Percentiles rank a stretch among this genome's conserved stretches.
phyloP scores from a whole-genome alignment of 92 coral and sea anemone species.

The Epizoanthus stellaris region DNA sequence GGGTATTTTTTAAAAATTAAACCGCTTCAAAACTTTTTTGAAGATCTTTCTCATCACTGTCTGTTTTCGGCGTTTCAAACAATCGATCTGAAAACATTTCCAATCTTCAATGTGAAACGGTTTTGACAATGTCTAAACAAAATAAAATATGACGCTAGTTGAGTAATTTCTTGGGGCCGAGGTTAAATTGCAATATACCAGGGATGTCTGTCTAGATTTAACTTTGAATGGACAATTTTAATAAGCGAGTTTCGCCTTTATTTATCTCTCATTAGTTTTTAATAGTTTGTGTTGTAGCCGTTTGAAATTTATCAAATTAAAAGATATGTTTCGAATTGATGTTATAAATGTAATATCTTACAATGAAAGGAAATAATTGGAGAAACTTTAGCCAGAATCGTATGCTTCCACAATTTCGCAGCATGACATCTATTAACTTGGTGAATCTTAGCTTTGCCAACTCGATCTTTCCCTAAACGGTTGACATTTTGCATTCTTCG shows the following conservation, averaged over 20 bases:
- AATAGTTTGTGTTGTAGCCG: slow-evolving; percentile 21
- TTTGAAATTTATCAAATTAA: slow-evolving; percentile 23
- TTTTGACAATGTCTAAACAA: slow-evolving; percentile 11
- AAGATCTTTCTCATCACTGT: not conserved
- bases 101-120: not conserved
- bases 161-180: not conserved
- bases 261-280: slow-evolving; percentile 11
- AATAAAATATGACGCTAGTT: not conserved
- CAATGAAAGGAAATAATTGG: not conserved
- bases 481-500: not conserved
- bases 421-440: slow-evolving; percentile 1
- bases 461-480: not conserved
- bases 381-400: not conserved
- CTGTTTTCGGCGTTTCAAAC: not conserved
- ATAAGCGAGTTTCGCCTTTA: not conserved
- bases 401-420: not conserved
- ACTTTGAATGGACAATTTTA: not conserved
- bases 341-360: not conserved
- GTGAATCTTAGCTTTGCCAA: too few relatives aligned
- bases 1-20: not conserved
- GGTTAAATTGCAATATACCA: slow-evolving; percentile 19
- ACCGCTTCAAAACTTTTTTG: not conserved
- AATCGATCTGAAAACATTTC: not conserved
- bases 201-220: slow-evolving; percentile 12
- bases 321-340: slow-evolving; percentile 7